Conservation (phyloP, 2,888 invertebrate genomes). For the Pseudococcus longispinus region DNA sequence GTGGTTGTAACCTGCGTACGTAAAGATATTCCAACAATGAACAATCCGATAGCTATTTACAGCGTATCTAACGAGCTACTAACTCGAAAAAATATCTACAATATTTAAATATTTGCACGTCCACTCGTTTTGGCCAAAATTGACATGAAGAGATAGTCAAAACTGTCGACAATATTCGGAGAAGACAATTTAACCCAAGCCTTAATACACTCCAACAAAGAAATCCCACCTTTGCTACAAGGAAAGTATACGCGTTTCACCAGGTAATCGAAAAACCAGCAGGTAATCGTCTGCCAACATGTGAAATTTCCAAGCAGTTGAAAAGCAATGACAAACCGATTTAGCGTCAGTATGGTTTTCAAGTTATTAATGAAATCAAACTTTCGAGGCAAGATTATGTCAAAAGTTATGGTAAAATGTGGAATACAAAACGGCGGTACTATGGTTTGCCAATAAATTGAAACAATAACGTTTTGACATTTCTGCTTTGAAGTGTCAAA, state of each 20-base stretch:
- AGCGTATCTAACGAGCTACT: no score
- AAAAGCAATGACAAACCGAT: constrained; percentile 1
- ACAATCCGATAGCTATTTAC: no score
- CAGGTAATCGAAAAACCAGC: not conserved
- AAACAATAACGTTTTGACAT: constrained; percentile 14
- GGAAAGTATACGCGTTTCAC: not conserved
- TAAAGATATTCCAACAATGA: not conserved
- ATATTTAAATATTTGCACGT: no score
- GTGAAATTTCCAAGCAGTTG: not conserved
- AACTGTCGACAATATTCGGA: no score
- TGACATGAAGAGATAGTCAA: no score
- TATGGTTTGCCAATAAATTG: not conserved
- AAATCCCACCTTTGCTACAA: not conserved
- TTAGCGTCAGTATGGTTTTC: not conserved
- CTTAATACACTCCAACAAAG: not conserved
- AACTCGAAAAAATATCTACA: no score
- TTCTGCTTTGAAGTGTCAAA: constrained; percentile 24
- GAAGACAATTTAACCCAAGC: no score
- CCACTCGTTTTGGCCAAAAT: no score
- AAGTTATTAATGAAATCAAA: constrained; percentile 11
- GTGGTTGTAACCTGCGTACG: constrained; percentile 71
- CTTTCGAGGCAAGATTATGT: not conserved
- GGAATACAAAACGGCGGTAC: not conserved
- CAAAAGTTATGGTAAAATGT: constrained; percentile 1
- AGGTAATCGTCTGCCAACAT: not conserved